Percentiles rank a stretch among this genome's conserved stretches.
These are phyloP conservation scores for Drepanosiphum platanoidis DNA, from an alignment of 2,888 invertebrate genomes.

Conservation along the genomic window DNA sequence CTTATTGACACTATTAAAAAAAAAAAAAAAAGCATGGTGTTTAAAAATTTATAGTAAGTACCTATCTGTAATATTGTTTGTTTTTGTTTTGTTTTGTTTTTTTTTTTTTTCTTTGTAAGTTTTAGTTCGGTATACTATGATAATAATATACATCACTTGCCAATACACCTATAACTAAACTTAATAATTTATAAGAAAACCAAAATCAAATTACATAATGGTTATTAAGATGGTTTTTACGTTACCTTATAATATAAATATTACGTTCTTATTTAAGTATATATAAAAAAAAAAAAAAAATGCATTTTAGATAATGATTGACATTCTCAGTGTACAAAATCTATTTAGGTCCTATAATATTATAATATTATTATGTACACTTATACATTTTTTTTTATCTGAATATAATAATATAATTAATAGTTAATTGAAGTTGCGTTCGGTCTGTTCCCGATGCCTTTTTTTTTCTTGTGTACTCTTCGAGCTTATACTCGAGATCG, in stretches of 20 bases:
- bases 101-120: constrained; percentile 12
- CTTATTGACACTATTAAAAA: not conserved
- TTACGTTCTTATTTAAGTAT: constrained; percentile 1
- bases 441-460: not conserved
- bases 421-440: constrained; percentile 10
- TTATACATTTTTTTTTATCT: constrained; percentile 28
- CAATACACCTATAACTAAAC: constrained; percentile 4
- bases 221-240: constrained; percentile 45
- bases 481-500: too few species aligned
- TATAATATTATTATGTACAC: constrained; percentile 12
- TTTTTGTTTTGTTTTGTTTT: constrained; percentile 17
- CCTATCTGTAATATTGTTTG: not conserved
- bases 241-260: constrained; percentile 48
- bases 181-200: constrained; percentile 26
- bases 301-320: constrained; percentile 48
- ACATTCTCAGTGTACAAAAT: constrained; percentile 43
- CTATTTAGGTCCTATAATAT: constrained; percentile 1
- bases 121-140: constrained; percentile 15
- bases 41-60: not conserved
- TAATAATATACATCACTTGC: too few species aligned
- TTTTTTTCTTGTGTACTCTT: too few species aligned
- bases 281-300: too few species aligned
- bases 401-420: constrained; percentile 8
- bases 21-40: not conserved
- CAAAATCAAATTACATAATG: constrained; percentile 25